A percentile compares a stretch with the other conserved stretches of the same genome.
phyloP scores from a whole-genome alignment of 2,797 vertebrate species.

The Bovichtus variegatus region DNA sequence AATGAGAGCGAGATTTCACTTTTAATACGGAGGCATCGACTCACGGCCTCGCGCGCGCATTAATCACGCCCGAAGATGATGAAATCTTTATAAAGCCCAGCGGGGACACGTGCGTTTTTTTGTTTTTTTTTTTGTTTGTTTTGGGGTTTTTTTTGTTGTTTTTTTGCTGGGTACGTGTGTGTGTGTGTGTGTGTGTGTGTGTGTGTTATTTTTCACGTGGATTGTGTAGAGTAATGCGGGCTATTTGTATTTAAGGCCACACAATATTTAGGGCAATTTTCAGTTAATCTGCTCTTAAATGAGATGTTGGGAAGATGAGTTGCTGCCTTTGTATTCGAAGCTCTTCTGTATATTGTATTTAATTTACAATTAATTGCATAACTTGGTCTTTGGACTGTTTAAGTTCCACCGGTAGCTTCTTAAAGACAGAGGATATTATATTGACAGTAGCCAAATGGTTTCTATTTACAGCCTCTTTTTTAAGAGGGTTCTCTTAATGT shows the following conservation, averaged over 20 bases:
- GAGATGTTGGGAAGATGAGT: slow-evolving; percentile 42
- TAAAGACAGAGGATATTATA: not conserved
- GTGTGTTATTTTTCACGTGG: slow-evolving; percentile 29
- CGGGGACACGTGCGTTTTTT: slow-evolving; percentile 24
- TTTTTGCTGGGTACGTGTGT: not conserved
- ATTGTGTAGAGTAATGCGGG: slow-evolving; percentile 2
- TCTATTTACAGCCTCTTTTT: not conserved
- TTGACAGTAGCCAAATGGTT: not conserved
- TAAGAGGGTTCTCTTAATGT: not conserved
- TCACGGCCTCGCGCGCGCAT: slow-evolving; percentile 92
- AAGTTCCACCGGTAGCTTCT: not conserved
- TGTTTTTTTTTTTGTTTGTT: too few species aligned
- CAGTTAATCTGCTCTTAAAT: slow-evolving; percentile 48
- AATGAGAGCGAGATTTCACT: slow-evolving; percentile 96
- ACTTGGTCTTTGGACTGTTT: not conserved
- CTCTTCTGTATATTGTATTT: not conserved
- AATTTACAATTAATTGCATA: not conserved
- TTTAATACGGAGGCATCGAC: slow-evolving; percentile 94
- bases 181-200: slow-evolving; percentile 8
- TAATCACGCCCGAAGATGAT: slow-evolving; percentile 93
- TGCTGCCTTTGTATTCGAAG: not conserved
- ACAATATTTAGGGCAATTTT: slow-evolving; percentile 26
- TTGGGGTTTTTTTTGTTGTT: too few species aligned
- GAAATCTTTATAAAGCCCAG: slow-evolving; percentile 92
- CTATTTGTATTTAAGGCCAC: slow-evolving; percentile 18